Conservation (phyloP, 2,888 invertebrate genomes). For the Formica aserva region DNA sequence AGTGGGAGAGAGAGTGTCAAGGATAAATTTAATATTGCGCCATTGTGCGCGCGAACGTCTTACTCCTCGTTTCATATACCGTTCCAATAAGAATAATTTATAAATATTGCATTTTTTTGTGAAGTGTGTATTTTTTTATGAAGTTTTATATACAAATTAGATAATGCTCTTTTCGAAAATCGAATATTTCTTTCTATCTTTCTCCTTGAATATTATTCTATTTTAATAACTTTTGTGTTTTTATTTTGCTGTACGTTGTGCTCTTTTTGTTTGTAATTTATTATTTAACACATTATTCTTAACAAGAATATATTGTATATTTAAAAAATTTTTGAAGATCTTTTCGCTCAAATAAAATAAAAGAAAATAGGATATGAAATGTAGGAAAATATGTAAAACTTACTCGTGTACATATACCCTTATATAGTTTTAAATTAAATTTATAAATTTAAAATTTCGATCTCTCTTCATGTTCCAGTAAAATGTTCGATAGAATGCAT, state of each 20-base stretch:
- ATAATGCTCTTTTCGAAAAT: neutral
- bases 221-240: neutral
- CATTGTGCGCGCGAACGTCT: constrained; percentile 19
- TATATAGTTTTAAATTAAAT: neutral
- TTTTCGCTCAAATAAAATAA: neutral
- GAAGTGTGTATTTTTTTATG: neutral
- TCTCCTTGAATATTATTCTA: neutral
- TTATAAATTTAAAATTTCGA: constrained; percentile 2
- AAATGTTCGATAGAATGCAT: neutral
- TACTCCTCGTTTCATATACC: constrained; percentile 12
- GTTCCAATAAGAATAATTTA: constrained; percentile 22
- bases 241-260: neutral
- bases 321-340: neutral
- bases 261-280: neutral
- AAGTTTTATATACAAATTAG: neutral
- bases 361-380: neutral
- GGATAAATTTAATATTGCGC: constrained; percentile 47
- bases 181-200: neutral
- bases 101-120: neutral
- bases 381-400: neutral
- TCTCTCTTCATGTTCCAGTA: neutral
- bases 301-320: neutral
- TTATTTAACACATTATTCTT: neutral
- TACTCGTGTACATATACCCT: too few species aligned
- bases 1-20: constrained; percentile 52